Base-by-base conservation (phyloP, 35 echinoderm and acorn worm species). In the Acanthaster planci region DNA sequence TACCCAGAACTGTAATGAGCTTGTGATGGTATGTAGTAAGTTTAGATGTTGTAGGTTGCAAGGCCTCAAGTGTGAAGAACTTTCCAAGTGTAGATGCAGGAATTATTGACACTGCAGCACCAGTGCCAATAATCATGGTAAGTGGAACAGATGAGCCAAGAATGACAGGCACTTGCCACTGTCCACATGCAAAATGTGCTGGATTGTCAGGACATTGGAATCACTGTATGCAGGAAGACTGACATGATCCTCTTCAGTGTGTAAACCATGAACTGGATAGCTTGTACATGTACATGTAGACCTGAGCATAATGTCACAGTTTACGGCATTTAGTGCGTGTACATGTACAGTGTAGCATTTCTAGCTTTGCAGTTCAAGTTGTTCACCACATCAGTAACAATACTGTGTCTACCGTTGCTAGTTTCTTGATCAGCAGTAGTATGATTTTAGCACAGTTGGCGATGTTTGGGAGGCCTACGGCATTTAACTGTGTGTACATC, bases 91-190 rank as follows among this genome's bases (percentile, higher is more conserved):
- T 55, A 26, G 39, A 44, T 50, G 55, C 29, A 27, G 76, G 84
- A 84, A 86, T 47, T 79, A 91, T 77, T 12, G 76, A 85, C 16
- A 90, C 89, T 78, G 36, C n/a, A 19, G 81, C 42, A 47, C 55
- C 87, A 32, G 59, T 89, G 55, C 84, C 87, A 84, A 84, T 42
- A 30, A 47, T 52, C 86, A 88, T 88, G 12, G n/a, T 17, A 83
- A 60, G 37, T 55, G 52, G 52, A 55, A 55, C 52, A 21, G 52
- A 58, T 26, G 55, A 52, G 31, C 76, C 76, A 27, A 39, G 29
- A 21, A 51, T 60, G 17, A 77, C 27, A 19, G 51, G 10, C 58
- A 92, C 84, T 29, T 52, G 37, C 75, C 78, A 79, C 21, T 80
- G 60, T 2, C 82, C 51, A 23, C 52, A 34, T 32, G 22, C 37